Percentiles rank a stretch among this genome's conserved stretches.
These are phyloP conservation scores for Wasmannia auropunctata DNA, from an alignment of 1,140 invertebrate species.

Conservation along the genomic window DNA sequence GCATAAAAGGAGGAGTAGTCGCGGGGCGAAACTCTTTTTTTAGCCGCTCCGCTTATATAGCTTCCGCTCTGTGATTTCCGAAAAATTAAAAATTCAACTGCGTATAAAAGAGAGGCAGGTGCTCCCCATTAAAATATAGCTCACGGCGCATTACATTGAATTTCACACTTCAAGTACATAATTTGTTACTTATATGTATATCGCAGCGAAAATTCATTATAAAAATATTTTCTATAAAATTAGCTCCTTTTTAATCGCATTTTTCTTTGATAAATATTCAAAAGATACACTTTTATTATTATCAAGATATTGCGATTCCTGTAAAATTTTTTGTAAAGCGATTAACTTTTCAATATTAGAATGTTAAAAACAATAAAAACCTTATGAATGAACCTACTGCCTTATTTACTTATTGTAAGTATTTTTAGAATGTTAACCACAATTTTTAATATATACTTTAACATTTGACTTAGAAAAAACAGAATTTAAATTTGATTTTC, in stretches of 20 bases:
- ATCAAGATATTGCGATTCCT: background rate
- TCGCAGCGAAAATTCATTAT: background rate
- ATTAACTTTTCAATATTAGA: background rate
- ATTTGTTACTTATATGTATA: background rate
- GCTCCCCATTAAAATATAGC: background rate
- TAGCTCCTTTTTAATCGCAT: background rate
- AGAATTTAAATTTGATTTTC: background rate
- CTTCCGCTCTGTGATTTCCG: constrained; percentile 25
- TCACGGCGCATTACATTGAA: constrained; percentile 3
- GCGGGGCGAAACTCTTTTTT: background rate
- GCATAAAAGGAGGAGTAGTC: background rate
- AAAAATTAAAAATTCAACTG: constrained; percentile 48
- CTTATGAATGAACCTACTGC: no score
- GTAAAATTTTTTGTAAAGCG: background rate
- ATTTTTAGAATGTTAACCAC: background rate
- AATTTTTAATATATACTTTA: background rate
- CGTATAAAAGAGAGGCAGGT: constrained; percentile 9
- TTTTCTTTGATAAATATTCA: constrained; percentile 1
- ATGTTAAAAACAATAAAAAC: no score
- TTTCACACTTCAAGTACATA: constrained; percentile 33
- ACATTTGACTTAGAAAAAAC: background rate
- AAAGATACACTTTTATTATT: background rate
- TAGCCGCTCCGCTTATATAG: constrained; percentile 5
- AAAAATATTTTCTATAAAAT: constrained; percentile 14
- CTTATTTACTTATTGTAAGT: no score